A percentile compares a stretch with the other conserved stretches of the same genome.
Evolutionary conservation across 2,888 invertebrate species (phyloP).

Genomic region (Machimus atricapillus): DNA sequence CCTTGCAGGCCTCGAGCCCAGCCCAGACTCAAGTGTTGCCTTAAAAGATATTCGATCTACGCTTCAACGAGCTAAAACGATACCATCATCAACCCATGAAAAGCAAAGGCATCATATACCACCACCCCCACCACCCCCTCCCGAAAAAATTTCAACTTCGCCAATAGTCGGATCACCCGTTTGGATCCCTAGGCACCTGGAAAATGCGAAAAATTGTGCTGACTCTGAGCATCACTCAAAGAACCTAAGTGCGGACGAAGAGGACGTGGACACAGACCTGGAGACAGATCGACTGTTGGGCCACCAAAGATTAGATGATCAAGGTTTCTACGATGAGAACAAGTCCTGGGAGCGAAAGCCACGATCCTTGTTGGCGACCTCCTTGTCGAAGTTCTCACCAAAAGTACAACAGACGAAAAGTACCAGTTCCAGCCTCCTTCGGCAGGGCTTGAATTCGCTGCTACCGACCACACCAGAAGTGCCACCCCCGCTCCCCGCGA

Average conservation of each 20-base stretch:
- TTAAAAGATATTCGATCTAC: constrained; percentile 67
- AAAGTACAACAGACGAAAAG: constrained; percentile 58
- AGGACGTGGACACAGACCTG: constrained; percentile 94
- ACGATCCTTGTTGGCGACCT: constrained; percentile 53
- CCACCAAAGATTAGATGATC: constrained; percentile 92
- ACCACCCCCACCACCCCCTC: constrained; percentile 55
- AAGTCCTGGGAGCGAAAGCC: constrained; percentile 60
- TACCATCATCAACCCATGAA: constrained; percentile 49
- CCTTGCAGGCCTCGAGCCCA: constrained; percentile 49
- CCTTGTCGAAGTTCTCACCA: constrained; percentile 61
- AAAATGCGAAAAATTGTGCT: constrained; percentile 54
- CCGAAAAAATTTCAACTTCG: constrained; percentile 63
- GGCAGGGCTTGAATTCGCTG: constrained; percentile 61
- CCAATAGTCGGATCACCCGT: constrained; percentile 69
- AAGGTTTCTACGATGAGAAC: constrained; percentile 90
- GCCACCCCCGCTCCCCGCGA: constrained; percentile 58
- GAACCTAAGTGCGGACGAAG: constrained; percentile 71
- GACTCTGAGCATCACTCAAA: constrained; percentile 71
- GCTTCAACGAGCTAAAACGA: constrained; percentile 44
- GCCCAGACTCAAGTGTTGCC: constrained; percentile 63
- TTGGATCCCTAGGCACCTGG: constrained; percentile 73
- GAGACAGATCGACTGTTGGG: constrained; percentile 96
- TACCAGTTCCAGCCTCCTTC: constrained; percentile 49
- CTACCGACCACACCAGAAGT: constrained; percentile 60
- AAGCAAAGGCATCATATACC: constrained; percentile 49